Evolutionary conservation across 2,797 vertebrate species (phyloP).

Genomic region (Enteromius anoplus): DNA sequence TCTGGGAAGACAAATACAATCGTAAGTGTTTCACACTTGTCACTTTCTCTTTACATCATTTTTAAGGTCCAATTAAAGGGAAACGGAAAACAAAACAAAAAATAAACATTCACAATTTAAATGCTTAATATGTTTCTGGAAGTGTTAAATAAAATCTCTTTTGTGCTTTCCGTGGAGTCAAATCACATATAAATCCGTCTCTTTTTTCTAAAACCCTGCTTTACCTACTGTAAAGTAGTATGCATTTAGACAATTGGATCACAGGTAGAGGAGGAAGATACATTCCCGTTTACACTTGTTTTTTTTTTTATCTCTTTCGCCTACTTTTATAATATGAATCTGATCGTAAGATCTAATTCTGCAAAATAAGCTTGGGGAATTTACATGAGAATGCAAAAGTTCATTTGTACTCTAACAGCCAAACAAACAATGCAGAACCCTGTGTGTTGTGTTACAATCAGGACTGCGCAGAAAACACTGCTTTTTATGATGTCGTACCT

Average conservation of each 20-base stretch:
- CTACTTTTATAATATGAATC: neutral
- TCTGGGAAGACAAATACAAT: constrained; percentile 32
- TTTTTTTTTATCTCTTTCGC: neutral
- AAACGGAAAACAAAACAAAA: constrained; percentile 15
- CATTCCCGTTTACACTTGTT: neutral
- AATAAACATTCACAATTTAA: constrained; percentile 9
- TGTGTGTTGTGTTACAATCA: neutral
- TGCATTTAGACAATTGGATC: neutral
- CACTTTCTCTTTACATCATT: constrained; percentile 32
- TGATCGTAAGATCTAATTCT: neutral
- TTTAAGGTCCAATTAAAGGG: constrained; percentile 27
- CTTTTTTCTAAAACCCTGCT: neutral
- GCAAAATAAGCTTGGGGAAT: neutral
- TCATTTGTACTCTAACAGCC: neutral
- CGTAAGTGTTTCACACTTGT: constrained; percentile 50
- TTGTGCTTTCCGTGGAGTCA: neutral
- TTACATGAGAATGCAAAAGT: neutral
- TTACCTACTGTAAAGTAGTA: neutral
- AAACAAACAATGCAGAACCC: neutral
- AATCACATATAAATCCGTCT: constrained; percentile 8
- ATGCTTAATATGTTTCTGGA: constrained; percentile 19
- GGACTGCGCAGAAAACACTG: neutral
- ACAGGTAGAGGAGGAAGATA: neutral
- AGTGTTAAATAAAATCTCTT: neutral
- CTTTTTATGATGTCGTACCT: neutral